Conservation (phyloP, 2,797 vertebrate species). For the Xerus rutilus region DNA sequence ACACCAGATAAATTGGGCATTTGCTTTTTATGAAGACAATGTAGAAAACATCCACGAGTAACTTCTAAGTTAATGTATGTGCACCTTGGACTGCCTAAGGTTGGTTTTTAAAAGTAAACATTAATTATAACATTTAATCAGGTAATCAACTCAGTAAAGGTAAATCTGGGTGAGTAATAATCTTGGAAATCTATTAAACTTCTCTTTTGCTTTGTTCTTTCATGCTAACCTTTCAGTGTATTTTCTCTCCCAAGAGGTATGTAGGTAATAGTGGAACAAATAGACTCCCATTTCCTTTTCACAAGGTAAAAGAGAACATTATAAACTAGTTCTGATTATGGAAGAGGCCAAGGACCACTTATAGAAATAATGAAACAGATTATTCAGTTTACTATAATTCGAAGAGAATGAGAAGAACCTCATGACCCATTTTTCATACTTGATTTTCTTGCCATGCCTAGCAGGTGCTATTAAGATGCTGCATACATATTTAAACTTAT, state of each 20-base stretch:
- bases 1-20: background rate
- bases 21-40: background rate
- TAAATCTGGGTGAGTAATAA: slow-evolving; percentile 39
- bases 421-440: background rate
- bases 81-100: background rate
- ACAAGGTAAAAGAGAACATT: background rate
- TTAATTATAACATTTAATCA: background rate
- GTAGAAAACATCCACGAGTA: background rate
- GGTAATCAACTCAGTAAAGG: background rate
- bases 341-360: background rate
- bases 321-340: slow-evolving; percentile 11
- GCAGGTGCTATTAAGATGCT: background rate
- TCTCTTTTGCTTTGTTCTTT: background rate
- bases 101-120: background rate
- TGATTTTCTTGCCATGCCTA: background rate
- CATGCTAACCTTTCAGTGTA: background rate
- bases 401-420: background rate
- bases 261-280: background rate
- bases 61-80: background rate
- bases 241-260: background rate
- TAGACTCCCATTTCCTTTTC: background rate
- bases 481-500: background rate
- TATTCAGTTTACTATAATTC: slow-evolving; percentile 13
- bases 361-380: background rate
- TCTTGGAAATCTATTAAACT: slow-evolving; percentile 2